phyloP scores from a whole-genome alignment of 2,113 vertebrate species.

The Coregonus clupeaformis region DNA sequence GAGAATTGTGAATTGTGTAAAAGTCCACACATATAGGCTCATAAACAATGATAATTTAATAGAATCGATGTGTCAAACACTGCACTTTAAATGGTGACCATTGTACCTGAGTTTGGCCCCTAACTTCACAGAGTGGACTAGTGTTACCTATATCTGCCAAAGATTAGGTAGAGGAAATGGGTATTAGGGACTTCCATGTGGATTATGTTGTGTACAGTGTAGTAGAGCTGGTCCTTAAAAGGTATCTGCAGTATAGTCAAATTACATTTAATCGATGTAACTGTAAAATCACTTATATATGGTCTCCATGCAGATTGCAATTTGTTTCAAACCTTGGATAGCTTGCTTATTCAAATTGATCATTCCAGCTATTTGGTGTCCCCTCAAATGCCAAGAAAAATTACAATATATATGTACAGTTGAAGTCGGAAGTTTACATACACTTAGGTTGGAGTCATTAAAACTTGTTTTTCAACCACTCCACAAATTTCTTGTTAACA shows the following conservation, averaged over 20 bases:
- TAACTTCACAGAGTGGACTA: constrained; percentile 40
- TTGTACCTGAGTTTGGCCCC: constrained; percentile 45
- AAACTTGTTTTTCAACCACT: too few relatives aligned
- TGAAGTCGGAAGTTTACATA: too few relatives aligned
- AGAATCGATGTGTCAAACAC: constrained; percentile 60
- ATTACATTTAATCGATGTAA: constrained; percentile 21
- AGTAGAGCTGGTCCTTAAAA: constrained; percentile 15
- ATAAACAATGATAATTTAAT: constrained; percentile 41
- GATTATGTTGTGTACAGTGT: constrained; percentile 24
- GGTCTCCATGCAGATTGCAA: constrained; percentile 40
- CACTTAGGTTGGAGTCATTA: too few relatives aligned
- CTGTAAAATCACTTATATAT: constrained; percentile 15
- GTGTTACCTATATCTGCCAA: constrained; percentile 66
- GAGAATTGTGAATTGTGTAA: constrained; percentile 53
- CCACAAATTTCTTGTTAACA: too few relatives aligned
- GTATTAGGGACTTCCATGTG: constrained; percentile 22
- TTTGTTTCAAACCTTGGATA: constrained; percentile 19
- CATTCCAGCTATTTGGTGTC: too few relatives aligned
- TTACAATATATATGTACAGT: too few relatives aligned
- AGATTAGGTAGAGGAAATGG: constrained; percentile 48
- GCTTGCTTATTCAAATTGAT: neutral
- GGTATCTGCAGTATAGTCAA: constrained; percentile 47
- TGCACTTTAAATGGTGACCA: constrained; percentile 32
- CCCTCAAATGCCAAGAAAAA: too few relatives aligned
- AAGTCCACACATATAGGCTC: constrained; percentile 39